Evolutionary conservation across 2,797 vertebrate species (phyloP), one percentile per base, ranked within the genome.

Genomic region (Etheostoma perlongum): DNA sequence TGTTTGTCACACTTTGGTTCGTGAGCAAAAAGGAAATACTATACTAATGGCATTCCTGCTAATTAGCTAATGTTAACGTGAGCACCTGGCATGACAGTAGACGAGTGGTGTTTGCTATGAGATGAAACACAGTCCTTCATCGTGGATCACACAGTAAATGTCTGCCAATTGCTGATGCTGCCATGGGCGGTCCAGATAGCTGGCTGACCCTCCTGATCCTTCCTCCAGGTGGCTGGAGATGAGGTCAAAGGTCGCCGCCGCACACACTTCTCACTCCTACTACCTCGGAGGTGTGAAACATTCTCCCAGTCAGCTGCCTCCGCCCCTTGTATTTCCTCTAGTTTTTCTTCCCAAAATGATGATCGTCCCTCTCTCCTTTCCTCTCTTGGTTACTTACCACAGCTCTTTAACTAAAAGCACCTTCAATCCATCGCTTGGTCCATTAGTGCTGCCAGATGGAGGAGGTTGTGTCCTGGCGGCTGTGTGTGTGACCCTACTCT

Each of bases 401-500:
- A 72, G 88, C 89, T 89, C 86, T 93, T 91, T 91, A 86, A 92
- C 89, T 92, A 91, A 93, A 91, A 89, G 88, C 91, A 93, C 89
- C 90, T 91, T 92, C 90, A 65, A 71, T 91, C 88, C 86, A 83
- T 85, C 77, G 87, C 88, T 87, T 72, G 83, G 91, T 93, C 90
- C 93, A 94, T 95, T 94, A 95, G 88, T 81, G 86, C 78, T 72
- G 90, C 85, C 88, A 91, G 88, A 89, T 89, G 86, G 91, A 79
- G 86, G 87, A 85, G 90, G 89, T 61, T 85, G 83, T 79, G 77
- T 84, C 80, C 86, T 89, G 84, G 87, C 82, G 82, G 78, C 89
- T 67, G 89, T 73, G 83, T 86, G 83, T 86, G 83, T 91, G 92
- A 94, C 93, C 90, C 92, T 90, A 55, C 90, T 94, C 87, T 94